phyloP scores from a whole-genome alignment of 2,888 invertebrate species.

The Tinea semifulvella region DNA sequence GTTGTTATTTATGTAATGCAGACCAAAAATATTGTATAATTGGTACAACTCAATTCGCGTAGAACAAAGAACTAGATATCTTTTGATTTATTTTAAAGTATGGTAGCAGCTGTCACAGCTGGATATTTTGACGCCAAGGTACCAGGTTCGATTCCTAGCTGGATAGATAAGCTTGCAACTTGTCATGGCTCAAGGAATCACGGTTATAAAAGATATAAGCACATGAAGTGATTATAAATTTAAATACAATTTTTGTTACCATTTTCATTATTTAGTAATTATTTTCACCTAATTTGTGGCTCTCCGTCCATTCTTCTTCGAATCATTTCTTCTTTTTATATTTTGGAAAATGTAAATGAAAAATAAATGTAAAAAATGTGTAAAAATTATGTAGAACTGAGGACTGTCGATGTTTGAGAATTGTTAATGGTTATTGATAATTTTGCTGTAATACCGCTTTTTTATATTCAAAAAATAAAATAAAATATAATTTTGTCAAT shows the following conservation, averaged over 20 bases:
- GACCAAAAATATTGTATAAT: too few species aligned
- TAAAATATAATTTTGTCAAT: slow-evolving; percentile 5
- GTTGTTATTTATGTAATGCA: too few species aligned
- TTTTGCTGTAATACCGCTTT: slow-evolving; percentile 10
- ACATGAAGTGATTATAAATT: too few species aligned
- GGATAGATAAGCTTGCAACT: too few species aligned
- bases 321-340: slow-evolving; percentile 25
- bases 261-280: slow-evolving; percentile 25
- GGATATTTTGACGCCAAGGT: too few species aligned
- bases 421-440: slow-evolving; percentile 16
- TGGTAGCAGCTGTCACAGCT: too few species aligned
- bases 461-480: background rate
- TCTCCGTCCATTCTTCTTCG: slow-evolving; percentile 51
- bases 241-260: background rate
- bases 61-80: too few species aligned
- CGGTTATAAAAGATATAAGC: too few species aligned
- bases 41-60: too few species aligned
- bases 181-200: too few species aligned
- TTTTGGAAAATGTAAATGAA: slow-evolving; percentile 18
- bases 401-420: slow-evolving; percentile 43
- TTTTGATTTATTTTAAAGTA: too few species aligned
- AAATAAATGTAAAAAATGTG: slow-evolving; percentile 37
- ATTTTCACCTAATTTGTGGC: slow-evolving; percentile 28
- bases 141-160: too few species aligned
- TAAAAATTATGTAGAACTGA: slow-evolving; percentile 29